phyloP scores from a whole-genome alignment of 2,797 vertebrate genomes.

The Miichthys miiuy region DNA sequence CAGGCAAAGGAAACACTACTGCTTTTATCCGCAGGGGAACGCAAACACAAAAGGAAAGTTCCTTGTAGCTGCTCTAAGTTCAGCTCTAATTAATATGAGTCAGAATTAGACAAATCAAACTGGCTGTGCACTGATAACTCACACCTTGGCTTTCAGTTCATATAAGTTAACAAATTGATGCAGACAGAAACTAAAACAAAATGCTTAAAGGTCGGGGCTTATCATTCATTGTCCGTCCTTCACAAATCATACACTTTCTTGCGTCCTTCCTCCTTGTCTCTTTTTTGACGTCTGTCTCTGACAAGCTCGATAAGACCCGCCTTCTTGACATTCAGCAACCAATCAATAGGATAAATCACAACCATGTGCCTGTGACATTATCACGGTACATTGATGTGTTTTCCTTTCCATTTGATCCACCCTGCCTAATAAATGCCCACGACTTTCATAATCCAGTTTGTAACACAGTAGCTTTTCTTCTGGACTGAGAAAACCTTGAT shows the following conservation, averaged over 20 bases:
- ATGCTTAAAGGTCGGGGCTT: background rate
- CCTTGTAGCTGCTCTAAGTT: background rate
- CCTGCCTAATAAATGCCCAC: background rate
- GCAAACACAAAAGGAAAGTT: too few species aligned
- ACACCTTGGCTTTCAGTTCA: background rate
- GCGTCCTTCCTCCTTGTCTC: background rate
- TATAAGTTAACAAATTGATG: background rate
- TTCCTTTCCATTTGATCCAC: background rate
- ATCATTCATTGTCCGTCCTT: background rate
- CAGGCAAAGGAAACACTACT: too few species aligned
- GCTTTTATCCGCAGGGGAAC: too few species aligned
- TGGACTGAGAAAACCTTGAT: background rate
- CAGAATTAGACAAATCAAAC: background rate
- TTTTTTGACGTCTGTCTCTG: background rate
- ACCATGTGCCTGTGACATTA: background rate
- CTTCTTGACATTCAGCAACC: background rate
- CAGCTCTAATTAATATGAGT: background rate
- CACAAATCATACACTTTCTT: background rate
- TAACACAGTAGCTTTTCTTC: too few species aligned
- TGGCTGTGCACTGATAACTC: background rate
- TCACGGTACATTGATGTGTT: background rate
- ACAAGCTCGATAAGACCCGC: background rate
- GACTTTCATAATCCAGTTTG: background rate
- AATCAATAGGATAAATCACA: background rate
- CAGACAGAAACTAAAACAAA: background rate